These are phyloP conservation scores for Corythoichthys haematopterus DNA, from an alignment of 2,113 vertebrate species.

Conservation along the genomic window DNA sequence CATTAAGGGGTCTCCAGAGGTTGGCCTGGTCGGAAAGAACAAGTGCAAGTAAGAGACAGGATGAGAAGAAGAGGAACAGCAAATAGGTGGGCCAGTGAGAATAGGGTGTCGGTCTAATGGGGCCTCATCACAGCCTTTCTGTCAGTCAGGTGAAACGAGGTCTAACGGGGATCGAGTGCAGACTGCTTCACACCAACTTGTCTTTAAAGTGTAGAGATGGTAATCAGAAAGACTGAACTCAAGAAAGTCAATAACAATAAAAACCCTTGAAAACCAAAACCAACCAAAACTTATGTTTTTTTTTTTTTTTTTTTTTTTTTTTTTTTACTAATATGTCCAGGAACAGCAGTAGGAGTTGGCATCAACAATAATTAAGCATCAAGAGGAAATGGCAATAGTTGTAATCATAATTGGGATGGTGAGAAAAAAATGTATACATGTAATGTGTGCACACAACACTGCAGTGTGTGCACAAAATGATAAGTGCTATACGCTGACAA, in stretches of 20 bases:
- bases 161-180: conserved; percentile 66
- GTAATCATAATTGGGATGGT: no score
- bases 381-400: background rate
- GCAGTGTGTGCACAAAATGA: background rate
- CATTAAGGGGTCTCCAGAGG: conserved; percentile 69
- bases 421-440: no score
- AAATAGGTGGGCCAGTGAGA: conserved; percentile 60
- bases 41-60: conserved; percentile 32
- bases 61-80: conserved; percentile 27
- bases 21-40: conserved; percentile 60
- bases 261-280: conserved; percentile 27
- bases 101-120: conserved; percentile 55
- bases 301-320: conserved; percentile 12
- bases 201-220: conserved; percentile 45
- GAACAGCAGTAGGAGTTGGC: background rate
- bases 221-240: conserved; percentile 42
- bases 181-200: conserved; percentile 53
- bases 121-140: conserved; percentile 60
- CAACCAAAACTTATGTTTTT: background rate
- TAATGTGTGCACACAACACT: no score
- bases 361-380: background rate
- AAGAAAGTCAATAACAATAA: conserved; percentile 45
- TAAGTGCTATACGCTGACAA: background rate
- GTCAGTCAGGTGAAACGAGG: conserved; percentile 66
- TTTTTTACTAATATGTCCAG: background rate